Evolutionary conservation across 2,888 invertebrate species (phyloP).

Genomic region (Melanotus villosus): DNA sequence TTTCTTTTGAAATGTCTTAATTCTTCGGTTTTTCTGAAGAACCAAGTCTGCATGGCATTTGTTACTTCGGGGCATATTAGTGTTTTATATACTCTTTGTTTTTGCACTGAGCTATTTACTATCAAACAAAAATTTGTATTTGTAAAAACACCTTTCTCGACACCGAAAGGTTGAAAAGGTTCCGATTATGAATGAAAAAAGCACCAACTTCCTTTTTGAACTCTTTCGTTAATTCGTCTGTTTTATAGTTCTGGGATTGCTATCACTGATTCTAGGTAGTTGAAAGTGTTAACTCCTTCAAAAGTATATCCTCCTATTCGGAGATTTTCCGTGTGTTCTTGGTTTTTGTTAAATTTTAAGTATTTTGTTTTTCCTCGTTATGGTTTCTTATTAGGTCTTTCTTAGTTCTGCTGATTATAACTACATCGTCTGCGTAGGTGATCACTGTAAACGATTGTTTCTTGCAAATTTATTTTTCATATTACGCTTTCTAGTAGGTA

Average conservation of each 20-base stretch:
- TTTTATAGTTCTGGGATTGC: conserved; percentile 1
- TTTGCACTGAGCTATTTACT: too few relatives aligned
- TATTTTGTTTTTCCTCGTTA: conserved; percentile 2
- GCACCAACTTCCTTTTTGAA: too few relatives aligned
- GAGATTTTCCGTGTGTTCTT: too few relatives aligned
- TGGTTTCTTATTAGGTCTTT: conserved; percentile 1
- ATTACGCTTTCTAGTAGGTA: neutral
- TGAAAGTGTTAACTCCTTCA: neutral
- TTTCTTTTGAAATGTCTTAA: neutral
- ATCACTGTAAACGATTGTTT: neutral
- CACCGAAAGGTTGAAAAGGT: too few relatives aligned
- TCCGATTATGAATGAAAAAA: too few relatives aligned
- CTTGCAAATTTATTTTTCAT: neutral
- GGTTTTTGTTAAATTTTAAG: neutral
- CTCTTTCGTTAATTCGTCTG: neutral
- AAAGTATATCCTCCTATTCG: neutral
- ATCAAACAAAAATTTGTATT: too few relatives aligned
- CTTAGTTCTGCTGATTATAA: neutral
- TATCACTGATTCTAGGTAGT: conserved; percentile 1
- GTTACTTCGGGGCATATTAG: neutral
- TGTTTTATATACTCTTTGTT: neutral
- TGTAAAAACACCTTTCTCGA: too few relatives aligned
- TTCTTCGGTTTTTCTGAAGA: neutral
- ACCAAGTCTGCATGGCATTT: neutral
- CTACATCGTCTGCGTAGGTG: neutral